These are phyloP conservation scores for Gibbula magus DNA, from an alignment of 2,888 invertebrate genomes.

Conservation along the genomic window DNA sequence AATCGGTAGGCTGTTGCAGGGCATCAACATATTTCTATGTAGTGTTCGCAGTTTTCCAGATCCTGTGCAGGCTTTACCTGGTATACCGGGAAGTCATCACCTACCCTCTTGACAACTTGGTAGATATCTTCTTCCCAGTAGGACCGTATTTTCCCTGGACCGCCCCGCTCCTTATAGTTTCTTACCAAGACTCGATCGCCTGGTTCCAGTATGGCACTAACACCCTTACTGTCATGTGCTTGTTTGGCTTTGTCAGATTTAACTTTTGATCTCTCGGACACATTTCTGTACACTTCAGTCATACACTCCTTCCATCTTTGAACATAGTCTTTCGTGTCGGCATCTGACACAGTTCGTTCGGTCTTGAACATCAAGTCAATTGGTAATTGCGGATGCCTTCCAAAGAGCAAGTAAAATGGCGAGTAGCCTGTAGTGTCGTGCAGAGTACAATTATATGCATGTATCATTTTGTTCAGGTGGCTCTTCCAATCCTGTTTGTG, in stretches of 20 bases:
- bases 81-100: slow-evolving; percentile 19
- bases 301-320: slow-evolving; percentile 19
- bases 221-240: neutral
- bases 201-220: slow-evolving; percentile 15
- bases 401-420: slow-evolving; percentile 23
- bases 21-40: slow-evolving; percentile 22
- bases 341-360: slow-evolving; percentile 9
- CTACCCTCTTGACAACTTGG: too few species aligned
- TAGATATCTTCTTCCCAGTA: slow-evolving; percentile 24
- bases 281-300: neutral
- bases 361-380: slow-evolving; percentile 3
- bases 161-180: slow-evolving; percentile 25
- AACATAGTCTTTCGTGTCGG: slow-evolving; percentile 7
- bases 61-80: slow-evolving; percentile 5
- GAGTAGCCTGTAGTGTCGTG: neutral
- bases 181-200: slow-evolving; percentile 27
- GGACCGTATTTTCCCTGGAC: slow-evolving; percentile 24
- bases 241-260: neutral
- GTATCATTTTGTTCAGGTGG: slow-evolving; percentile 9
- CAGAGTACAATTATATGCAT: slow-evolving; percentile 21
- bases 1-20: slow-evolving; percentile 2
- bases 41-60: neutral
- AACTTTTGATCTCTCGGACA: neutral
- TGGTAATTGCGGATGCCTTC: neutral
- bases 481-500: slow-evolving; percentile 22